These are phyloP conservation scores for Scophthalmus maximus DNA, from an alignment of 2,113 vertebrate genomes.

Conservation along the genomic window DNA sequence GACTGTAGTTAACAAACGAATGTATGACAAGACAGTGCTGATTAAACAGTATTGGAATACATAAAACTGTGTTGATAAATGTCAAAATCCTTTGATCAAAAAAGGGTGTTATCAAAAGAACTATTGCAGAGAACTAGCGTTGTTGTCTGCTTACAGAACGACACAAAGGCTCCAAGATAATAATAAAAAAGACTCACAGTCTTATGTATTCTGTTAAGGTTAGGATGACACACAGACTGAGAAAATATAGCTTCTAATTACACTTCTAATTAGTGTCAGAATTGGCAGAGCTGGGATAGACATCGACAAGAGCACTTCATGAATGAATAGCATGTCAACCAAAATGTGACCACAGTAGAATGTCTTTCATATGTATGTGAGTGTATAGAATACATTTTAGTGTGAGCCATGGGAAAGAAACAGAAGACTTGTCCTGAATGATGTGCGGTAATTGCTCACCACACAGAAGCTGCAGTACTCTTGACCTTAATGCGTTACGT, in stretches of 20 bases:
- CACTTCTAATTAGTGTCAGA: too few species aligned
- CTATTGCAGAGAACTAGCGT: background rate
- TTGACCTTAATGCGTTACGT: background rate
- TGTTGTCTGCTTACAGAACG: background rate
- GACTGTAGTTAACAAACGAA: background rate
- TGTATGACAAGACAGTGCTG: background rate
- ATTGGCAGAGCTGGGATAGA: too few species aligned
- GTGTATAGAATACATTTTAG: background rate
- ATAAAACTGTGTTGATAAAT: background rate
- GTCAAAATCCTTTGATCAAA: background rate
- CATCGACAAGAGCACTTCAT: too few species aligned
- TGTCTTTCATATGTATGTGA: background rate
- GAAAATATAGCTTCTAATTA: too few species aligned
- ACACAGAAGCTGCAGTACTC: background rate
- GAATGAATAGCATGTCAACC: conserved; percentile 2
- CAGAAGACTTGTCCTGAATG: background rate
- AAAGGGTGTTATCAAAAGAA: background rate
- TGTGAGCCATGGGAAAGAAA: background rate
- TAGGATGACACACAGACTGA: too few species aligned
- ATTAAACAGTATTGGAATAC: background rate
- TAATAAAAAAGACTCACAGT: too few species aligned
- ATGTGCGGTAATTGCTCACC: background rate
- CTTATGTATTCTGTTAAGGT: too few species aligned
- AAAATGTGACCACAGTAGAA: background rate
- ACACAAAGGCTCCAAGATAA: too few species aligned